phyloP scores from a whole-genome alignment of 1,140 invertebrate genomes.

The Hyles euphorbiae region DNA sequence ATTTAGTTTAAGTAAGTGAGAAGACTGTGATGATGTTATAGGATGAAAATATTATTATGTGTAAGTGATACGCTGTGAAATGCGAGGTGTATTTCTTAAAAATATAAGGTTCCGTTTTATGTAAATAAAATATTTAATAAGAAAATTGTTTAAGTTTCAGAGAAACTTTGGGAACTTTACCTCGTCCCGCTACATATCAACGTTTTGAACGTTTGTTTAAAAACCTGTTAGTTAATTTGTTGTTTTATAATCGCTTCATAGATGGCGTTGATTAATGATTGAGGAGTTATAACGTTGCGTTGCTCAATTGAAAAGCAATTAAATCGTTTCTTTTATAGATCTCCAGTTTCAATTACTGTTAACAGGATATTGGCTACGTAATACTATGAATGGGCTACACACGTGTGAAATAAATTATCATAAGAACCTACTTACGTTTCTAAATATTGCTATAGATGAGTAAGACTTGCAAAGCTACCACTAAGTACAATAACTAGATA shows the following conservation, averaged over 20 bases:
- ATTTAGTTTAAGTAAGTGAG: slow-evolving; percentile 48
- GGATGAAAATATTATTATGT: slow-evolving; percentile 42
- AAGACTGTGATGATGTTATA: slow-evolving; percentile 67
- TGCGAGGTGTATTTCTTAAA: slow-evolving; percentile 11
- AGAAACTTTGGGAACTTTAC: slow-evolving; percentile 20
- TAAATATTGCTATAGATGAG: slow-evolving; percentile 1
- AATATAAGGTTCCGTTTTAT: slow-evolving; percentile 10
- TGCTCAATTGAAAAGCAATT: slow-evolving; percentile 61
- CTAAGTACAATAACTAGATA: slow-evolving; percentile 62
- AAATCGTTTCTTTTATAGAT: not conserved
- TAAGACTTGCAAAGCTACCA: slow-evolving; percentile 41
- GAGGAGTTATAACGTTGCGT: slow-evolving; percentile 21
- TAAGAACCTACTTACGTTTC: not conserved
- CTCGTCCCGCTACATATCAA: slow-evolving; percentile 34
- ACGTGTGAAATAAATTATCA: no score
- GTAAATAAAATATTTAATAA: slow-evolving; percentile 20
- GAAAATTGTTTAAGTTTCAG: slow-evolving; percentile 22
- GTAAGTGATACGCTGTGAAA: slow-evolving; percentile 37
- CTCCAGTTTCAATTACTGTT: not conserved
- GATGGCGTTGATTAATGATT: slow-evolving; percentile 21
- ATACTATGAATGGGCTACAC: no score
- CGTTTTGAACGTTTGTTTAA: slow-evolving; percentile 33
- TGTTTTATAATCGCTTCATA: slow-evolving; percentile 16
- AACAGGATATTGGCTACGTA: no score
- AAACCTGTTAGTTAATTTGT: slow-evolving; percentile 6